Base-by-base conservation (phyloP, 2,888 invertebrate species). In the Boloria euphrosyne region DNA sequence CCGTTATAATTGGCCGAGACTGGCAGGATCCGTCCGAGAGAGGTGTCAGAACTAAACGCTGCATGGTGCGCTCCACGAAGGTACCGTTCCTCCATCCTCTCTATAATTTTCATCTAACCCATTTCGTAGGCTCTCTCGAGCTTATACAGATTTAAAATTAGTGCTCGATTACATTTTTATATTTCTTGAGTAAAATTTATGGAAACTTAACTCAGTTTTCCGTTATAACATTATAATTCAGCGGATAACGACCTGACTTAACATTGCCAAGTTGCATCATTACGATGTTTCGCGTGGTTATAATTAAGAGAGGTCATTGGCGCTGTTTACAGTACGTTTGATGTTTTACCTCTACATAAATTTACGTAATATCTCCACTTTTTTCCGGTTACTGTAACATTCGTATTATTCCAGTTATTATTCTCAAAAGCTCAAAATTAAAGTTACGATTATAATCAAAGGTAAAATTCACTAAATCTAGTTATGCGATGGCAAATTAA, bases 1-100 rank as follows among this genome's bases (percentile, higher is more conserved):
- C 90, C 90, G 90, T 90, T 90, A 90, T 90, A 90, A 90, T 89
- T 82, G 84, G 79, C 77, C 66, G 67, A 74, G 71, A 76, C 80
- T 77, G 78, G 75, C 77, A 77, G 74, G 78, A 73, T 69, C 71
- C 73, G 76, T 79, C 75, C 76, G 80, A 75, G 76, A 76, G 80
- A 86, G 85, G 89, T 89, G 90, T 89, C 89, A 85, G 86, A 70
- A 66, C 61, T 68, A 62, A 80, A 73, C 79, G 72, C 71, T 76
- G 10, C 31, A 38, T 38, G 77, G 80, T 77, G 75, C 68, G 74
- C 75, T 75, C 76, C 72, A 75, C 71, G 71, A 71, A 72, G 62
- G 75, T 74, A 75, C 79, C 78, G 80, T 83, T 79, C 78, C 73
- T 70, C 72, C 74, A 75, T 75, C 77, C 62, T 75, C 82, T 79